phyloP scores from a whole-genome alignment of 2,888 invertebrate species.

The Serrognathus titanus region DNA sequence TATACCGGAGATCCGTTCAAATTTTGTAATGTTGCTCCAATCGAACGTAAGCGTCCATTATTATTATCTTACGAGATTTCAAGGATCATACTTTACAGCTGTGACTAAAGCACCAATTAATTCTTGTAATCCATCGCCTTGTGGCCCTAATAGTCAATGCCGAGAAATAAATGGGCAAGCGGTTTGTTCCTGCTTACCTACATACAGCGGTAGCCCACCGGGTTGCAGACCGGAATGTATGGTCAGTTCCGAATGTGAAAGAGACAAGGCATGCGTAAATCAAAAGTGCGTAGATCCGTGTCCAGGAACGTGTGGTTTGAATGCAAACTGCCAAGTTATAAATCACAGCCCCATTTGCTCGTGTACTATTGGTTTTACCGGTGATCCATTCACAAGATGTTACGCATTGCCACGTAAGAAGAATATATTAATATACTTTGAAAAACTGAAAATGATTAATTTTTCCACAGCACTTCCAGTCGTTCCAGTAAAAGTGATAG shows the following conservation, averaged over 20 bases:
- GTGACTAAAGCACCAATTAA: conserved; percentile 45
- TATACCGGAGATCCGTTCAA: conserved; percentile 59
- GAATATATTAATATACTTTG: not conserved
- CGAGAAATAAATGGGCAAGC: conserved; percentile 57
- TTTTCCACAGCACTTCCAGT: conserved; percentile 18
- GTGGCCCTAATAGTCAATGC: conserved; percentile 77
- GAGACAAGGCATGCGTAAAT: conserved; percentile 60
- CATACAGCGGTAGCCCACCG: conserved; percentile 69
- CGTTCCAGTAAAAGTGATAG: conserved; percentile 10
- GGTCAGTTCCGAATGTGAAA: conserved; percentile 60
- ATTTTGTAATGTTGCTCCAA: conserved; percentile 38
- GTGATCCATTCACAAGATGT: conserved; percentile 70
- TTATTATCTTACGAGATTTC: not conserved
- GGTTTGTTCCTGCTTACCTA: conserved; percentile 66
- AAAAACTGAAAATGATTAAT: not conserved
- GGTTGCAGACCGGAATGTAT: conserved; percentile 67
- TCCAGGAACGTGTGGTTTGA: conserved; percentile 72
- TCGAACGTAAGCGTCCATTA: conserved; percentile 38
- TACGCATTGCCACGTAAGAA: conserved; percentile 45
- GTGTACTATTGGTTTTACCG: conserved; percentile 63
- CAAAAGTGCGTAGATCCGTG: conserved; percentile 68
- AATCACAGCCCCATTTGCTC: conserved; percentile 74
- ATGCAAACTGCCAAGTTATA: conserved; percentile 70
- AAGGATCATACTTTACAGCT: conserved; percentile 2
- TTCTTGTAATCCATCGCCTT: conserved; percentile 70